Percentiles rank a stretch among this genome's conserved stretches.
These are phyloP conservation scores for Trididemnum clinides DNA, from an alignment of 23 tunicate species.

Conservation along the genomic window DNA sequence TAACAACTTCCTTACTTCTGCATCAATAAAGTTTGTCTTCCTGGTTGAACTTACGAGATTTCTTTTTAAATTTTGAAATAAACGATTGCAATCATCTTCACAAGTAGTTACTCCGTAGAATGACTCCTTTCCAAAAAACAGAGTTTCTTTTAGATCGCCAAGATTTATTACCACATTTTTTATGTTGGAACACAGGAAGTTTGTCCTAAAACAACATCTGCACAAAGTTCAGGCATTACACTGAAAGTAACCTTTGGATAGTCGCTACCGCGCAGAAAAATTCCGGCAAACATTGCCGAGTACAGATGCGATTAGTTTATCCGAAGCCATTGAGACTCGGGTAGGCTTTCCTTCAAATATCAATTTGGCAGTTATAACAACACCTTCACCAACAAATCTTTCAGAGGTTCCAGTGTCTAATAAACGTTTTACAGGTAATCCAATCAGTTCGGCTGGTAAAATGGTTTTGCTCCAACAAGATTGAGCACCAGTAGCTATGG, in stretches of 20 bases:
- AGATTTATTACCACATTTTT: background rate
- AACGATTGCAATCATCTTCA: background rate
- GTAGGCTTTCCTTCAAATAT: background rate
- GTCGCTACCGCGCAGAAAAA: background rate
- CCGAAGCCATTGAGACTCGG: background rate
- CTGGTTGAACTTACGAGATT: background rate
- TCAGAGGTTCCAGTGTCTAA: background rate
- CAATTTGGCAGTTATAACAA: background rate
- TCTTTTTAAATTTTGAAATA: background rate
- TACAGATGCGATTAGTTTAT: background rate
- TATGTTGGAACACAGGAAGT: too few species aligned
- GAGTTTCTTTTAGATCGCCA: background rate
- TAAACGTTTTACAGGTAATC: background rate
- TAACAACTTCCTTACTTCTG: background rate
- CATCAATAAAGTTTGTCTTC: background rate
- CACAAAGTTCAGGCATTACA: background rate
- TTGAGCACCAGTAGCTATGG: background rate
- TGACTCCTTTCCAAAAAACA: background rate
- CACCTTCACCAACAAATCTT: background rate
- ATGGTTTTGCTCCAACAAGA: background rate
- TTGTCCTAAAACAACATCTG: constrained; percentile 1
- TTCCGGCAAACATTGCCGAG: background rate
- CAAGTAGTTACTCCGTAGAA: background rate
- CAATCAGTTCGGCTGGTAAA: background rate
- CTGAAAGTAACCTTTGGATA: too few species aligned